Evolutionary conservation across 2,888 invertebrate species (phyloP), one percentile per base, ranked within the genome.

Genomic region (Acleris laterana): DNA sequence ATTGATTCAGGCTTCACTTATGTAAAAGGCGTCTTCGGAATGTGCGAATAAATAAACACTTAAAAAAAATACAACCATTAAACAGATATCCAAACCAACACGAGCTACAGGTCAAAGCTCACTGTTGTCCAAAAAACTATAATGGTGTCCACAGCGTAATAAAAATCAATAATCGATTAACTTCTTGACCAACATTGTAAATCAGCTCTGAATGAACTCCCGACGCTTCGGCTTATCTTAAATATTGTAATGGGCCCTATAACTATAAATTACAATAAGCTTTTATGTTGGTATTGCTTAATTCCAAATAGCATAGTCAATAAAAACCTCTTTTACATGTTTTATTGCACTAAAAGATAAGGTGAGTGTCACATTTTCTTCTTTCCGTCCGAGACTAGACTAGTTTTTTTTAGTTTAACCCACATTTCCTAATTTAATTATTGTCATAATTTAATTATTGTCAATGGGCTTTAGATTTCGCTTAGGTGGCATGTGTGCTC

Each of bases 231-330:
- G 59, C 48, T 64, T 65, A 60, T 64, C 58, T 59, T 11, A 22
- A 64, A 64, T 64, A 64, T 64, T 64, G 52, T 64, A 64, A 59
- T 64, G 52, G 59, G 48, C 48, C 32, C 32, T 48, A 32, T 59
- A 59, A 58, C n/a, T 53, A 63, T 63, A 63, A 58, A 63, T 63
- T 52, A 52, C 48, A 42, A 38, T 53, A 59, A 53, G 48, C 63
- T 58, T 63, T 63, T 53, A 64, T 48, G 53, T 59, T 63, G 7
- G 22, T 63, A 63, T 49, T 64, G 48, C 58, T 59, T 59, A 59
- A 58, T 58, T 52, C 48, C n/a, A 13, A 9, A 17, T 20, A n/a
- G 38, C n/a, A 46, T 48, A 11, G 11, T 50, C n/a, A 13, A 38
- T 32, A 16, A n/a, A 44, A 7, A 7, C n/a, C 46, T 46, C 46